Conservation (phyloP, 2,113 vertebrate genomes). For the Piaya cayana region DNA sequence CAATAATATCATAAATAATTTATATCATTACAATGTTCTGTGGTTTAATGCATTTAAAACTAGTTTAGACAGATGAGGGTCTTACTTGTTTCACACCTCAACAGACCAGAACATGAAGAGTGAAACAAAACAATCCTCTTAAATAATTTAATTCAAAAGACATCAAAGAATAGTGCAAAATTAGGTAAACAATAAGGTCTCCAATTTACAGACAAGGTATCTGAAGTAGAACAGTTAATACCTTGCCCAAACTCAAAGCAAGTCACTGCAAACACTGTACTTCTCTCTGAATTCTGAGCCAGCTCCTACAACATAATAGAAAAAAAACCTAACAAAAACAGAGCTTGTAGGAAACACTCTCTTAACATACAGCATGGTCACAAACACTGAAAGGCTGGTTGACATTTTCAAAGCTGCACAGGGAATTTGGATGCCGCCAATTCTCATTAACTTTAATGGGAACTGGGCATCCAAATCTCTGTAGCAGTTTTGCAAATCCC, state of each 20-base stretch:
- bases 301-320: neutral
- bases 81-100: neutral
- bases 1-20: constrained; percentile 71
- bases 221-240: neutral
- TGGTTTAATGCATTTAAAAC: constrained; percentile 26
- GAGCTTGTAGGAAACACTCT: constrained; percentile 44
- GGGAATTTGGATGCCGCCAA: constrained; percentile 61
- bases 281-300: neutral
- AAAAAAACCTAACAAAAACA: constrained; percentile 46
- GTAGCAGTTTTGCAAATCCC: constrained; percentile 64
- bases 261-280: neutral
- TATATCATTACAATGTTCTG: constrained; percentile 64
- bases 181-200: neutral
- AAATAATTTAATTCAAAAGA: neutral
- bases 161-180: neutral
- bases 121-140: neutral
- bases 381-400: constrained; percentile 55
- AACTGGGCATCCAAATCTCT: constrained; percentile 65
- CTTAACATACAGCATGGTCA: constrained; percentile 51
- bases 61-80: neutral
- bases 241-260: constrained; percentile 12
- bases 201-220: neutral
- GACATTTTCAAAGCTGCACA: constrained; percentile 68
- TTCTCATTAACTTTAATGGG: constrained; percentile 68
- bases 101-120: neutral